Evolutionary conservation across 2,888 invertebrate species (phyloP).

Genomic region (Heliconius hortense): DNA sequence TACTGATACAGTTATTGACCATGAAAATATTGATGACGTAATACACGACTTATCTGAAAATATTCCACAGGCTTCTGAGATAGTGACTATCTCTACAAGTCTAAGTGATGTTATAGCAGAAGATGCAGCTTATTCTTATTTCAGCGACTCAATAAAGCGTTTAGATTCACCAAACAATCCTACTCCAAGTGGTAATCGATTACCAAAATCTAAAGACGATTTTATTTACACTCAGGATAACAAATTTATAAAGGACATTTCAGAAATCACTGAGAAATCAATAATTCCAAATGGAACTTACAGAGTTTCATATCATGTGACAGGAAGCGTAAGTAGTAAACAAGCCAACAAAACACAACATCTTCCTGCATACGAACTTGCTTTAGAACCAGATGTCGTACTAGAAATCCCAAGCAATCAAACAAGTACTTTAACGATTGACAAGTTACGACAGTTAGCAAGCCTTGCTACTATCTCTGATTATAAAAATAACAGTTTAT

Average conservation of each 20-base stretch:
- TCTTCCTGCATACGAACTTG: conserved; percentile 71
- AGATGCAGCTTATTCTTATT: conserved; percentile 48
- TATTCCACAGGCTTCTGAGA: conserved; percentile 52
- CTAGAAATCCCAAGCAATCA: conserved; percentile 74
- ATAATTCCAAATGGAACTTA: conserved; percentile 72
- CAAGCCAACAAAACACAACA: conserved; percentile 73
- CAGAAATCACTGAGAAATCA: conserved; percentile 46
- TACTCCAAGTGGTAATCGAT: conserved; percentile 57
- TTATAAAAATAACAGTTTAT: conserved; percentile 76
- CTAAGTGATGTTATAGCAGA: conserved; percentile 49
- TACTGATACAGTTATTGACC: conserved; percentile 42
- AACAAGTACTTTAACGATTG: conserved; percentile 66
- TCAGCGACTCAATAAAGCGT: conserved; percentile 53
- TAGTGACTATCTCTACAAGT: conserved; percentile 48
- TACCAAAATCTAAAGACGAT: conserved; percentile 68
- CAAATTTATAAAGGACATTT: conserved; percentile 38
- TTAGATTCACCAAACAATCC: conserved; percentile 46
- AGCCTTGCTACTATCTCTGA: conserved; percentile 81
- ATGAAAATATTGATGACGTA: conserved; percentile 59
- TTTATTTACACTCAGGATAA: conserved; percentile 49
- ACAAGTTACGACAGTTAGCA: conserved; percentile 79
- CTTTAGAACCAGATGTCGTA: conserved; percentile 72
- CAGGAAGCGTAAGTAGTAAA: conserved; percentile 76
- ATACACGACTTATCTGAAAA: conserved; percentile 50
- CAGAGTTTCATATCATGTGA: conserved; percentile 75